Evolutionary conservation across 2,113 vertebrate species (phyloP), one percentile per base, ranked within the genome.

Genomic region (Poecilia latipinna): DNA sequence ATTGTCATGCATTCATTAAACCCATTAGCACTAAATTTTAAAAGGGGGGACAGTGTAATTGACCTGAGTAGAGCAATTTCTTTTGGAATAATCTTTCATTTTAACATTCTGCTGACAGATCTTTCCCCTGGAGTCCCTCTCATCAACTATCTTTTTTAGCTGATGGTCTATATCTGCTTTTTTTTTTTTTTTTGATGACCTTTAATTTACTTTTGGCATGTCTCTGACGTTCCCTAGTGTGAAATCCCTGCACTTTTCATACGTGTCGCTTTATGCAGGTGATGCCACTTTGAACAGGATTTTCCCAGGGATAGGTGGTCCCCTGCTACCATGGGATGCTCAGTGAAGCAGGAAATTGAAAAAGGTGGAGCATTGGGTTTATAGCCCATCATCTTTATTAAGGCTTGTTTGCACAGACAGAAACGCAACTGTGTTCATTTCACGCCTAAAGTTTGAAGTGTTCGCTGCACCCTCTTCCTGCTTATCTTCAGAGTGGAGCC

Each of bases 291-390:
- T 78, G 62, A 79, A 5, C 82, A 76, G 83, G 84, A 83, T 88
- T 85, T 90, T 92, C 88, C 82, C 42, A 65, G 60, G 65, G 76
- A 87, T 73, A 86, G 87, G 85, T 79, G 77, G 68, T 81, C 90
- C 77, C 86, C 65, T 71, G 86, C 66, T 79, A 80, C 84, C 72
- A 81, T 74, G 71, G 86, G 86, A 83, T 89, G 90, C 74, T 89
- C 92, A 86, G 65, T 37, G 76, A 86, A 82, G 92, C 88, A 86
- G 89, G 77, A 94, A 94, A 95, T 94, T 93, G 89, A 94, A 75
- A 94, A 93, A 86, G 44, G 82, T 80, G 81, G 77, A 80, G 75
- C 62, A 48, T 37, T 51, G 76, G 84, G 89, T 93, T 92, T 89
- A 90, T 82, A 74, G 86, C 69, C 85, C 83, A 76, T 90, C 80